Base-by-base conservation (phyloP, 2,888 invertebrate genomes). In the Drosophila neutralis region DNA sequence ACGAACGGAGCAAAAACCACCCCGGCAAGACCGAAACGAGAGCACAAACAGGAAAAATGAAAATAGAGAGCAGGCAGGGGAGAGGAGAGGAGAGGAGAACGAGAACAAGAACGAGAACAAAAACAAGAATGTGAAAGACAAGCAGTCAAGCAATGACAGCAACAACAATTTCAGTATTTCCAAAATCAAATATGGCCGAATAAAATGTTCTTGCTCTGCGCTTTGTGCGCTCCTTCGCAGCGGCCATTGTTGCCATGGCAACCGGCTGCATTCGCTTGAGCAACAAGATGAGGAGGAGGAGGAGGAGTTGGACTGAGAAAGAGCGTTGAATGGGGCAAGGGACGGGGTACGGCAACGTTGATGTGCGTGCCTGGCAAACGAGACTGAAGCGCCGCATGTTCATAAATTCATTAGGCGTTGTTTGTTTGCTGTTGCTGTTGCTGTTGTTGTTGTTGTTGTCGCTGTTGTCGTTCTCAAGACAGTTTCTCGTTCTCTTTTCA, bases 111-210 rank as follows among this genome's bases (percentile, higher is more conserved):
- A 35, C 24, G 29, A 40, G 63, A 66, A 61, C 48, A 42, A 42
- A 18, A 59, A 57, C 51, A 24, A 24, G 45, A 62, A 65, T 31
- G 67, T 38, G 18, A 24, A n/a, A 42, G 42, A 56, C 45, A 57
- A 31, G 40, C 71, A 52, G 57, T 45, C 33, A 33, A 21, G 58
- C 76, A 79, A 63, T 54, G 77, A 78, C 62, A 79, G 64, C 72
- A 84, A 75, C 71, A 80, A 78, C 81, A 84, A 78, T 76, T 83
- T 79, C 63, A 71, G 80, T 71, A 87, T 78, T 81, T 83, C 78
- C 82, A 83, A 89, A 91, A 88, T 90, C 90, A 91, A 91, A 91
- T 83, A 91, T 91, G 91, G 91, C 91, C 90, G 91, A 88, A 88
- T 83, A 80, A 82, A 84, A 84, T 87, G 76, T 77, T 78, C 73